Conservation (phyloP, 1,140 invertebrate genomes). For the Brachionus rotundiformis region DNA sequence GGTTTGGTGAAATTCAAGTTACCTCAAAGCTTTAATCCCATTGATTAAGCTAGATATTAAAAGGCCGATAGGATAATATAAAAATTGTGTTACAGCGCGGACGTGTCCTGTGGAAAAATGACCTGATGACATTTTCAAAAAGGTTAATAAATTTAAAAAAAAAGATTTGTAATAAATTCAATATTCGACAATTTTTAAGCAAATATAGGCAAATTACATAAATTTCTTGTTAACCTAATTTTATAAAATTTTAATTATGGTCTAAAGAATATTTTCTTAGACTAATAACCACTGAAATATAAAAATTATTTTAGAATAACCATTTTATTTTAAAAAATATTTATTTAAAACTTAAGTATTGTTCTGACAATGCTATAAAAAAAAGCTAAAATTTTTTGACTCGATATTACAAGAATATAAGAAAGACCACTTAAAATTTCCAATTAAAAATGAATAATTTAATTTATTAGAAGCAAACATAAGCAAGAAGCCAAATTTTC, state of each 20-base stretch:
- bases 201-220: neutral
- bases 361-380: constrained; percentile 10
- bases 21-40: neutral
- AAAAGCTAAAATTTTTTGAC: neutral
- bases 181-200: neutral
- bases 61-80: neutral
- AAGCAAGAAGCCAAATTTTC: neutral
- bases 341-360: neutral
- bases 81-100: neutral
- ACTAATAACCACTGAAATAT: neutral
- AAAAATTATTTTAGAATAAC: neutral
- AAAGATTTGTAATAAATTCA: neutral
- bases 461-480: neutral
- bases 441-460: neutral
- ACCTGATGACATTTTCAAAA: neutral
- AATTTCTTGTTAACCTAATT: constrained; percentile 5
- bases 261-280: neutral
- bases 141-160: neutral
- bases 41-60: neutral
- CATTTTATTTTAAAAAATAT: constrained; percentile 20
- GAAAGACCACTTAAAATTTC: constrained; percentile 8
- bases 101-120: neutral
- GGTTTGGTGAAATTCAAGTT: neutral
- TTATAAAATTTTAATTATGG: neutral
- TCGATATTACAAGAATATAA: neutral